phyloP scores from a whole-genome alignment of 92 coral and sea anemone species.

The Parazoanthus darwini region DNA sequence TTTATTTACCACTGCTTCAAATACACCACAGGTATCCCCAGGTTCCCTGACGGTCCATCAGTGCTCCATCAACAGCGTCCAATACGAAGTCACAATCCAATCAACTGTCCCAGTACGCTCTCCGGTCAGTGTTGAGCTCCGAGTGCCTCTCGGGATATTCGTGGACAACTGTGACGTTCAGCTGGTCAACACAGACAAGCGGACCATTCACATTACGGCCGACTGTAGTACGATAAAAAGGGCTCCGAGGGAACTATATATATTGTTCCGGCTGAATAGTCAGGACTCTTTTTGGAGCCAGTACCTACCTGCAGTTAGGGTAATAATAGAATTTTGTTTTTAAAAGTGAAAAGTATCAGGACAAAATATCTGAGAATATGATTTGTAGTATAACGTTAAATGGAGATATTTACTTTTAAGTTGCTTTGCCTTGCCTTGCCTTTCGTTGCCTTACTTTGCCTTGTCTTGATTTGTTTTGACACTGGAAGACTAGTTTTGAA shows the following conservation, averaged over 20 bases:
- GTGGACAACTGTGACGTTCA: slow-evolving; percentile 30
- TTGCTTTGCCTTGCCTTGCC: too few relatives aligned
- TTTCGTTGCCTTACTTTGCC: too few relatives aligned
- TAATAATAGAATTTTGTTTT: neutral
- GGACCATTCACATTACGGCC: slow-evolving; percentile 17
- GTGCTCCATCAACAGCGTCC: slow-evolving; percentile 13
- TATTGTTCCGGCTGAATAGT: slow-evolving; percentile 18
- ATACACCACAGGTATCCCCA: slow-evolving; percentile 16
- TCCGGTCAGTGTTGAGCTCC: slow-evolving; percentile 27
- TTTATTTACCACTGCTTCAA: neutral
- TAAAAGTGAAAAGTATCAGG: neutral
- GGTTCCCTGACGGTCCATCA: slow-evolving; percentile 11
- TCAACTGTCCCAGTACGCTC: slow-evolving; percentile 33
- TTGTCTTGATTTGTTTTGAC: too few relatives aligned
- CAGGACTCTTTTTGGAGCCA: slow-evolving; percentile 23
- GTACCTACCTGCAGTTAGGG: slow-evolving; percentile 29
- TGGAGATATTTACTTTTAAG: too few relatives aligned
- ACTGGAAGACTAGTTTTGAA: too few relatives aligned
- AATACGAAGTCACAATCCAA: slow-evolving; percentile 23
- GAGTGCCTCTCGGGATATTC: slow-evolving; percentile 25
- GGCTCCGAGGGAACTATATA: slow-evolving; percentile 1
- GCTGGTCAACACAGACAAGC: slow-evolving; percentile 29
- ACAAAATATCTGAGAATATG: neutral
- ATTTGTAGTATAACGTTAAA: too few relatives aligned
- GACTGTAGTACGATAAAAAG: slow-evolving; percentile 28